Conservation (phyloP, 2,113 vertebrate species). For the Chamaetylas fuelleborni region DNA sequence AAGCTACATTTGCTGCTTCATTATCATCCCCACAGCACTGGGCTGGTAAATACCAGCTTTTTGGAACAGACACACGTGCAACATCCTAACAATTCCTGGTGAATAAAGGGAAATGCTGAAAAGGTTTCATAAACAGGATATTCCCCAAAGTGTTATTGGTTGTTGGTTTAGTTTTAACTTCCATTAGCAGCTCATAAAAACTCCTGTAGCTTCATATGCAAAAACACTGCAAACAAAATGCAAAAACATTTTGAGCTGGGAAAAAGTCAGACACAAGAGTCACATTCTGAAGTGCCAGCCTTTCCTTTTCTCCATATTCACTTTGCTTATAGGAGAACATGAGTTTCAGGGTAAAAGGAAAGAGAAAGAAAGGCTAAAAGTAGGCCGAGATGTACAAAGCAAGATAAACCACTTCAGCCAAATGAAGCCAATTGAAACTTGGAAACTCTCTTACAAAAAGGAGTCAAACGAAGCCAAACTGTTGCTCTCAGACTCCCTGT, state of each 20-base stretch:
- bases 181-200: constrained; percentile 6
- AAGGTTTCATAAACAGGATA: background rate
- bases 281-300: background rate
- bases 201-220: background rate
- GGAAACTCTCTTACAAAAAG: background rate
- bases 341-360: background rate
- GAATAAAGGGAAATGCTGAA: background rate
- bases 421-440: background rate
- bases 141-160: background rate
- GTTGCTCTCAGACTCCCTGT: background rate
- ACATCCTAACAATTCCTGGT: background rate
- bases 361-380: background rate
- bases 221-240: background rate
- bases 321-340: background rate
- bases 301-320: background rate
- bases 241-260: background rate
- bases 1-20: background rate
- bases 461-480: background rate
- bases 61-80: background rate
- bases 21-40: background rate
- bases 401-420: background rate
- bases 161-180: background rate
- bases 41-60: background rate
- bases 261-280: background rate
- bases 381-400: background rate